Base-by-base conservation (phyloP, 2,888 invertebrate genomes). In the Pristionchus fissidentatus region DNA sequence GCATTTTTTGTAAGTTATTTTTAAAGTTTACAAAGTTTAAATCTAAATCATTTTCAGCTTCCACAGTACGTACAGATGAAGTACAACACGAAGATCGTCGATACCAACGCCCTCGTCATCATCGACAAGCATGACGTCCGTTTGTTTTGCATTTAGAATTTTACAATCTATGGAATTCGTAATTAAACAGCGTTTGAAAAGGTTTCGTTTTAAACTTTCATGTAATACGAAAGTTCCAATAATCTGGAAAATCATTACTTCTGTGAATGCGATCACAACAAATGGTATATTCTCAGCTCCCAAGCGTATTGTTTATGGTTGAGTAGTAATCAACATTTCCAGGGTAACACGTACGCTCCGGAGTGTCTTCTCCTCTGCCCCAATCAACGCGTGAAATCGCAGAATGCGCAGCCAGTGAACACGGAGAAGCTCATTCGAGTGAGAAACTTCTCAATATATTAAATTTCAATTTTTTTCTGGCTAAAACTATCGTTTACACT, bases 381-480 rank as follows among this genome's bases (percentile, higher is more conserved):
- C 29, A 81, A 81, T 32, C 80, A 62, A 22, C 43, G 80, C 0
- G 80, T 81, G 19, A 81, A 81, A 62, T 43, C 10, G 1, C 62
- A 81, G 8, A 49, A 81, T 10, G n/a, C 38, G 3, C 62, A 81
- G 46, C 26, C 41, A 4, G 46, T 10, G 3, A n/a, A 29, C 32
- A 62, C 62, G 19, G 62, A 81, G 32, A 22, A 7, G n/a, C 80
- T 81, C 3, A 81, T 81, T 32, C 1, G 46, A 0, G 80, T 81
- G 26, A 32, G 26, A n/a, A 15, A 60, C 62, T 15, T n/a, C 19
- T n/a, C 26, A 49, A 49, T 49, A 49, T 15, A 15, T 49, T 49
- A 49, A 49, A 49, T 49, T 49, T 49, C 10, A 49, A 49, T 49
- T 15, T 49, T 19, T 10, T 15, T 49, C 19, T 15, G 19, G 19